Evolutionary conservation across 2,888 invertebrate species (phyloP), one percentile per base, ranked within the genome.

Genomic region (Drosophila prolongata): DNA sequence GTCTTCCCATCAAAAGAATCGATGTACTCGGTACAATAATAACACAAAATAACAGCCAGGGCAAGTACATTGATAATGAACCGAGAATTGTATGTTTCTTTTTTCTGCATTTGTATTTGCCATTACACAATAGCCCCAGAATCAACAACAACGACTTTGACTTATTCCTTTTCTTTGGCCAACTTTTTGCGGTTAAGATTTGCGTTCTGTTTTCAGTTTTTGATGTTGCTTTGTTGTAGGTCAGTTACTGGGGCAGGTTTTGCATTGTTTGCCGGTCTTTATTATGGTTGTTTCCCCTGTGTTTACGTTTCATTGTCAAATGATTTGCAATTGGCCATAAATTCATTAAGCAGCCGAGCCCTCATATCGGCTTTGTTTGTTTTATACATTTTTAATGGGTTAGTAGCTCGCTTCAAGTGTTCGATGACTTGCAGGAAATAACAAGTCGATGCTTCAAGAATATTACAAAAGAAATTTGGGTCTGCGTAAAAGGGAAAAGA

Each of bases 191-290:
- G 83, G 77, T 72, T 69, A 79, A 82, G 86, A 88, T 80, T 85
- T 86, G 83, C 69, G 72, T 73, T 56, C 46, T 37, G 46, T 14
- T 49, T 61, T 30, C 30, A 37, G 35, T 59, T 35, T 47, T 14
- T 34, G 44, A n/a, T 43, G 38, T 13, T 11, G 49, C 62, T 61
- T 75, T 82, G 81, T 49, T 71, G 73, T 86, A 84, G 83, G 83
- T 81, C 80, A 81, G 80, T 85, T 77, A 76, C 80, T 76, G 67
- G 53, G 55, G 77, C 87, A 71, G 86, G 82, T 81, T 87, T 66
- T 55, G 65, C 61, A 71, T 76, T 60, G 75, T 67, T 52, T 58
- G 44, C 35, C 50, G 34, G 6, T 56, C 14, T 38, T 46, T 67
- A 53, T 16, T 47, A 34, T 64, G 44, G 49, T 47, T 52, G 35